phyloP scores from a whole-genome alignment of 2,797 vertebrate genomes.

The Chaunax sp. region DNA sequence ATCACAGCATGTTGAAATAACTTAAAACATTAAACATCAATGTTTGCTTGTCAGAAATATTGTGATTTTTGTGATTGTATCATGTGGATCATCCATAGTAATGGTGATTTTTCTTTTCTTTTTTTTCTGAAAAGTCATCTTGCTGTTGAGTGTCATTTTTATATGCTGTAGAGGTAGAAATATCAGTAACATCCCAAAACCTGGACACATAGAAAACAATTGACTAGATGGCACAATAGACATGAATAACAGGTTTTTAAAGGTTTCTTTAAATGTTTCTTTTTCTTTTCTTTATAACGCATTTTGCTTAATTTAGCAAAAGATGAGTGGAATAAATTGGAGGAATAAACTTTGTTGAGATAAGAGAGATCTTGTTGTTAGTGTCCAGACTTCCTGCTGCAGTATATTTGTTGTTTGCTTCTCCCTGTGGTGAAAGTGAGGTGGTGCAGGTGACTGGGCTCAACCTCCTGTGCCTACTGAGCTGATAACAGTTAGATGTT shows the following conservation, averaged over 20 bases:
- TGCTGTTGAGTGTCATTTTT: background rate
- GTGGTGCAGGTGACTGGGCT: conserved; percentile 77
- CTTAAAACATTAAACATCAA: too few species aligned
- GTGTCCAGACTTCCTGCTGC: background rate
- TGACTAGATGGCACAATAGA: background rate
- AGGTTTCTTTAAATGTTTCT: background rate
- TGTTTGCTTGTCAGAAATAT: too few species aligned
- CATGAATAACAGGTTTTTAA: background rate
- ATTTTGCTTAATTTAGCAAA: background rate
- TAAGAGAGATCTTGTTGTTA: background rate
- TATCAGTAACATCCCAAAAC: background rate
- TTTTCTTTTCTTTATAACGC: background rate
- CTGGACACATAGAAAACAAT: background rate
- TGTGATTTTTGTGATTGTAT: too few species aligned
- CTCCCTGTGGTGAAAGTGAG: conserved; percentile 47
- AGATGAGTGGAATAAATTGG: background rate
- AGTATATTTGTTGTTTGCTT: conserved; percentile 33
- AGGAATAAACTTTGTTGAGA: background rate
- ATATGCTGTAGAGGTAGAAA: background rate
- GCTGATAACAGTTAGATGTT: conserved; percentile 88
- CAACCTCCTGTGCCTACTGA: conserved; percentile 91
- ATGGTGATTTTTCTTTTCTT: background rate
- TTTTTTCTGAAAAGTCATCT: background rate
- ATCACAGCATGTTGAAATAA: background rate
- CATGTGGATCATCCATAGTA: too few species aligned